Conservation (phyloP, 2,797 vertebrate genomes). For the Scyliorhinus canicula region DNA sequence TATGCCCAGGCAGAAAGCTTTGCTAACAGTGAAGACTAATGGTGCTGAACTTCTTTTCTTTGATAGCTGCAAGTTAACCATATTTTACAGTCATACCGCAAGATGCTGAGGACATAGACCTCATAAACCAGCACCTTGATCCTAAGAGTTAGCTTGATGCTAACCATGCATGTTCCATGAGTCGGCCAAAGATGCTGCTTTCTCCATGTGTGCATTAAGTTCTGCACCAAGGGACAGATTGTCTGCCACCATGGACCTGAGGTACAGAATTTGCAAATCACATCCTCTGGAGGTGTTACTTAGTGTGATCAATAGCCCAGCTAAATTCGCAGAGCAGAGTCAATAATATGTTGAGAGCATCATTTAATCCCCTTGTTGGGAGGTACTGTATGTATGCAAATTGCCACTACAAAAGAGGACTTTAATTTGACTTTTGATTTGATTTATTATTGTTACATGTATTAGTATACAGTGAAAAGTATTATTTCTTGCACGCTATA, state of each 20-base stretch:
- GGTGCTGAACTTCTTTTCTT: neutral
- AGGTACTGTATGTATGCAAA: neutral
- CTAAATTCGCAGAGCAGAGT: neutral
- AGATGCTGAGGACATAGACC: neutral
- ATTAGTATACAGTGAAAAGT: no score
- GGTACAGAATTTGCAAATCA: neutral
- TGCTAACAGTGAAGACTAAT: neutral
- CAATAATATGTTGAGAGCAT: neutral
- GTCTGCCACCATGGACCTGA: neutral
- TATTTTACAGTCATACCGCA: neutral
- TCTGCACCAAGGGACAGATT: neutral
- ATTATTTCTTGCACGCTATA: no score
- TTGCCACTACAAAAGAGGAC: neutral
- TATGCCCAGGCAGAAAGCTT: no score
- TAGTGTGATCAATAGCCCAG: neutral
- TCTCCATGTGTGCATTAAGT: neutral
- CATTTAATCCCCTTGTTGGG: neutral
- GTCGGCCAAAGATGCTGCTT: neutral
- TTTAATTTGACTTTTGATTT: no score
- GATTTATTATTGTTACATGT: no score
- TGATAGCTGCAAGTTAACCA: neutral
- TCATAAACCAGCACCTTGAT: neutral
- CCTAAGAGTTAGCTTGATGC: neutral
- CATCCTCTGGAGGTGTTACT: neutral
- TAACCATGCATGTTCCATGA: neutral